phyloP scores from a whole-genome alignment of 2,797 vertebrate genomes.

The Smutsia gigantea region DNA sequence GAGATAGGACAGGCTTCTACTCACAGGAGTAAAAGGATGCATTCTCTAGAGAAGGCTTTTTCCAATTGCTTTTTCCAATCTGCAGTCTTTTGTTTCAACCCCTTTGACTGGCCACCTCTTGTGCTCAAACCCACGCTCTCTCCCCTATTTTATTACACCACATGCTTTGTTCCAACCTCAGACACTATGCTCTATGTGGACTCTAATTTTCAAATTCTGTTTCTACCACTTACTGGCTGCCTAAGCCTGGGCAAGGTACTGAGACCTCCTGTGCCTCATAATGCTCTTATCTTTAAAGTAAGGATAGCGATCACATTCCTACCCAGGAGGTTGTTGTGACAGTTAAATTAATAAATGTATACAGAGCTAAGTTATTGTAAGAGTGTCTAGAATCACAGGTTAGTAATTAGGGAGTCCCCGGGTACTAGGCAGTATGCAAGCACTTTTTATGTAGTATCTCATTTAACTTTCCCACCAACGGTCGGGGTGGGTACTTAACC shows the following conservation, averaged over 20 bases:
- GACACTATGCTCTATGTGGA: neutral
- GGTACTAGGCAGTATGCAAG: neutral
- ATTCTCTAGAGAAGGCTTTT: neutral
- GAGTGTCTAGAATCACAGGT: neutral
- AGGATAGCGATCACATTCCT: neutral
- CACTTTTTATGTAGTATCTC: neutral
- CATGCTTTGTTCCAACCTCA: neutral
- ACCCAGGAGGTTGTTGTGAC: neutral
- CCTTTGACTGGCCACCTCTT: neutral
- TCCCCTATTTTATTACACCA: neutral
- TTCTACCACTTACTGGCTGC: neutral
- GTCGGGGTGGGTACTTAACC: neutral
- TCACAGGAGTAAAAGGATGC: neutral
- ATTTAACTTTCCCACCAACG: neutral
- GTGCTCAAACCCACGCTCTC: neutral
- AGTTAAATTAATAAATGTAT: neutral
- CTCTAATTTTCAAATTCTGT: neutral
- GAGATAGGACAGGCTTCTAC: neutral
- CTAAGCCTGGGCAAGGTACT: neutral
- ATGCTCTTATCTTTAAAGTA: neutral
- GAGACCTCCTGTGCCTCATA: neutral
- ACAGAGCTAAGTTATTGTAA: conserved; percentile 19
- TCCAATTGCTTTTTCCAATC: neutral
- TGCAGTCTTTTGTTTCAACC: neutral
- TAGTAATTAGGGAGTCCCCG: neutral